These are phyloP conservation scores for Hirundichthys speculiger DNA, from an alignment of 2,113 vertebrate genomes.

Conservation along the genomic window DNA sequence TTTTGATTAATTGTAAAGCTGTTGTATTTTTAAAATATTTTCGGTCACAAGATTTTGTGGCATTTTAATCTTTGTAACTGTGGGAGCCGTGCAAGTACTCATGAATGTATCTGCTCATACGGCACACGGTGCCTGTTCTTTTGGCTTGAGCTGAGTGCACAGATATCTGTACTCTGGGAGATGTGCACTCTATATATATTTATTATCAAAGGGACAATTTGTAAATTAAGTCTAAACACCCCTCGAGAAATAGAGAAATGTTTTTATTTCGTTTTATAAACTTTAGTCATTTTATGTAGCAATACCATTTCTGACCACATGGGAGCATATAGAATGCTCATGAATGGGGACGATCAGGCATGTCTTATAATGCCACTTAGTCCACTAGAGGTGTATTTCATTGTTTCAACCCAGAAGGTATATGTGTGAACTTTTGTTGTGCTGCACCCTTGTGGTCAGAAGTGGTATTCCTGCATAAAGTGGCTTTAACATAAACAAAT, in stretches of 20 bases:
- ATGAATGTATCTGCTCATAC: slow-evolving; percentile 91
- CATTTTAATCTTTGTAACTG: slow-evolving; percentile 56
- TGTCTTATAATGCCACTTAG: too few relatives aligned
- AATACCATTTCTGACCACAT: too few relatives aligned
- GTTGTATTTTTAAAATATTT: not conserved
- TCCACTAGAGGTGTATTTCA: too few relatives aligned
- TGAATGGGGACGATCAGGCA: too few relatives aligned
- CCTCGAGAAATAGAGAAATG: slow-evolving; percentile 26
- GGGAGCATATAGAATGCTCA: too few relatives aligned
- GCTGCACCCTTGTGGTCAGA: too few relatives aligned
- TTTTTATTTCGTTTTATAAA: not conserved
- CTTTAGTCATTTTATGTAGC: too few relatives aligned
- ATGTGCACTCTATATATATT: slow-evolving; percentile 90
- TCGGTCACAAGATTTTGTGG: slow-evolving; percentile 28
- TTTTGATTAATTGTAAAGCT: slow-evolving; percentile 34
- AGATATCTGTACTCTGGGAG: slow-evolving; percentile 90
- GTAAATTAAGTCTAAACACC: slow-evolving; percentile 31
- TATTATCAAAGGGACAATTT: slow-evolving; percentile 48
- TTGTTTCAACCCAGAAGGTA: too few relatives aligned
- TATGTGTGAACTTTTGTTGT: too few relatives aligned
- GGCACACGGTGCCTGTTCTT: slow-evolving; percentile 93
- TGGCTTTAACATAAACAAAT: too few relatives aligned
- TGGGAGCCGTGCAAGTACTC: slow-evolving; percentile 74
- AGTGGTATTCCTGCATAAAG: slow-evolving; percentile 3
- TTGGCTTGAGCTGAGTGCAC: slow-evolving; percentile 87